Evolutionary conservation across 2,888 invertebrate genomes (phyloP).

Genomic region (Synanthedon andrenaeformis): DNA sequence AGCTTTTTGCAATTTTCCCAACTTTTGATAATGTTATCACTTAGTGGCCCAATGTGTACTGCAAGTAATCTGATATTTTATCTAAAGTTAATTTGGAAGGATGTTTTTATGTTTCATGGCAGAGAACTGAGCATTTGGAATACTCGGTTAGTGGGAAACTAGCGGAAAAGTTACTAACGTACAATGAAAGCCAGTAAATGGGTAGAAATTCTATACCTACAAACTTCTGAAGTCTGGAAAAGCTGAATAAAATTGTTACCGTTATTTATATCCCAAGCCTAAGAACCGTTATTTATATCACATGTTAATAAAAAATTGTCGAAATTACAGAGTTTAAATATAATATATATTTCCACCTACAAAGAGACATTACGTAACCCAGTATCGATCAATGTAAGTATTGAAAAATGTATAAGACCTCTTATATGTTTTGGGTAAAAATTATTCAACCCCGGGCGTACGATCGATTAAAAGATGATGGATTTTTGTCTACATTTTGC

Average conservation of each 20-base stretch:
- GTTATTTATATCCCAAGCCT: no score
- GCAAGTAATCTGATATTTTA: slow-evolving; percentile 3
- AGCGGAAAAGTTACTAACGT: no score
- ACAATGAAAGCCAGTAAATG: no score
- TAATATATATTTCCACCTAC: no score
- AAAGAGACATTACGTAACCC: neutral
- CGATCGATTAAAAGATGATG: slow-evolving; percentile 45
- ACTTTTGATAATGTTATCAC: neutral
- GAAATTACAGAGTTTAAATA: no score
- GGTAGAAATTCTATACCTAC: no score
- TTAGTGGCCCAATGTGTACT: neutral
- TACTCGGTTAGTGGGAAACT: no score
- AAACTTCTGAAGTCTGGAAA: no score
- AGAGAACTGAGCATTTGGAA: neutral
- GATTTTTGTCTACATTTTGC: slow-evolving; percentile 21
- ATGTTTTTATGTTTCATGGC: slow-evolving; percentile 2
- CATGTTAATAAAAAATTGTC: no score
- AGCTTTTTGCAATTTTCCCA: no score
- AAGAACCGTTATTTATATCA: no score
- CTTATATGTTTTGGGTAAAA: slow-evolving; percentile 8
- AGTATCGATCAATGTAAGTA: neutral
- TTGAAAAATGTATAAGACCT: neutral
- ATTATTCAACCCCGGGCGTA: slow-evolving; percentile 31
- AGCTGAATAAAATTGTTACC: no score
- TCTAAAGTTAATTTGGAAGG: slow-evolving; percentile 1